Percentiles rank a stretch among this genome's conserved stretches.
Evolutionary conservation across 2,113 vertebrate genomes (phyloP).

Genomic region (Lampris incognitus): DNA sequence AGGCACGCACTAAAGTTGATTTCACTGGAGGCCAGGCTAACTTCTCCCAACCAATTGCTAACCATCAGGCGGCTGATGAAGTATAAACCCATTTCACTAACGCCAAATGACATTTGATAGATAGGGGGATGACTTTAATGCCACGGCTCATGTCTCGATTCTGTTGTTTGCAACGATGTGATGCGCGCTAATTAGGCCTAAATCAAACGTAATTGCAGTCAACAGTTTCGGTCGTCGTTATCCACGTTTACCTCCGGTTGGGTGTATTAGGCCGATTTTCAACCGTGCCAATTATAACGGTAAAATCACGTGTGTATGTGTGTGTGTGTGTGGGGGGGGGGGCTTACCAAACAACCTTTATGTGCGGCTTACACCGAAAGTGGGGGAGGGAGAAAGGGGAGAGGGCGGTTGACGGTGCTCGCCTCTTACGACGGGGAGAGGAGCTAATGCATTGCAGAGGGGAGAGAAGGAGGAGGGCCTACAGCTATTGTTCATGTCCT

Average conservation of each 20-base stretch:
- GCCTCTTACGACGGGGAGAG: constrained; percentile 57
- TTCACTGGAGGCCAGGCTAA: too few species aligned
- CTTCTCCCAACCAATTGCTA: constrained; percentile 15
- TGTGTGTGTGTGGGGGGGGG: constrained; percentile 43
- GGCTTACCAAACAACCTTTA: constrained; percentile 78
- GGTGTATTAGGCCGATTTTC: constrained; percentile 72
- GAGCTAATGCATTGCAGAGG: constrained; percentile 78
- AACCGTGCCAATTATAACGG: constrained; percentile 72
- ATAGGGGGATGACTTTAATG: constrained; percentile 8
- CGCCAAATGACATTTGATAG: constrained; percentile 3
- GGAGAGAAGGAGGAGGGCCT: constrained; percentile 80
- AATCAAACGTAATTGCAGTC: constrained; percentile 64
- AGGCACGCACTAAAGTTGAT: constrained; percentile 14
- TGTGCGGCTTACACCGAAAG: constrained; percentile 74
- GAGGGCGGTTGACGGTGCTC: constrained; percentile 71
- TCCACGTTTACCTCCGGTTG: constrained; percentile 37
- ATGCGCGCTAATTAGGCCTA: constrained; percentile 67
- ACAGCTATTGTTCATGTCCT: constrained; percentile 87
- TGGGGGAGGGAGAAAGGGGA: constrained; percentile 44
- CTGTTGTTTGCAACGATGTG: constrained; percentile 46
- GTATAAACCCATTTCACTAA: not conserved
- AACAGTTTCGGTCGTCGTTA: constrained; percentile 28
- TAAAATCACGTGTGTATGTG: constrained; percentile 6
- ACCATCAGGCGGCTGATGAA: constrained; percentile 30
- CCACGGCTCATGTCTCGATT: constrained; percentile 24